These are phyloP conservation scores for Eulithis testata DNA, from an alignment of 2,888 invertebrate species.

Conservation along the genomic window DNA sequence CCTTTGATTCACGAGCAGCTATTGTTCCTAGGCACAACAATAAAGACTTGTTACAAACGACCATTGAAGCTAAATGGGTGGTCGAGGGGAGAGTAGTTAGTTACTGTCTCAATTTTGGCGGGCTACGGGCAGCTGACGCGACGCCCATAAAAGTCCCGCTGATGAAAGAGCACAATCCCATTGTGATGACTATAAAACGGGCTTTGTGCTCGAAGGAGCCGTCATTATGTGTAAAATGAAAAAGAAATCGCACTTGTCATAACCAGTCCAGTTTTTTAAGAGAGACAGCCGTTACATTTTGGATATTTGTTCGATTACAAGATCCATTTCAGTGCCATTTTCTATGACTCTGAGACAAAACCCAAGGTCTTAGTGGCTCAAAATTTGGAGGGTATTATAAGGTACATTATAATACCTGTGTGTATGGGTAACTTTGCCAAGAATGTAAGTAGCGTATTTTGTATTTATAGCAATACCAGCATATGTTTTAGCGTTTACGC, in stretches of 20 bases:
- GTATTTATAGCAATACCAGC: no score
- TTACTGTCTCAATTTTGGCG: constrained; percentile 77
- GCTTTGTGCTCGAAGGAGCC: constrained; percentile 74
- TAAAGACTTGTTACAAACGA: constrained; percentile 49
- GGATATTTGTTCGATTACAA: constrained; percentile 48
- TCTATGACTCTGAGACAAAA: no score
- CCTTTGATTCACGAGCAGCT: constrained; percentile 22
- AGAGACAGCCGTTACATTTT: constrained; percentile 50
- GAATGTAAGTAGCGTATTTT: no score
- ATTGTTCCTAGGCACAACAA: constrained; percentile 28
- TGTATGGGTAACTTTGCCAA: no score
- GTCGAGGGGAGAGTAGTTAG: constrained; percentile 54
- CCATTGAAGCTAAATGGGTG: constrained; percentile 53
- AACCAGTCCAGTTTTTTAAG: constrained; percentile 64
- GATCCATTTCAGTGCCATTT: no score
- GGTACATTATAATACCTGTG: no score
- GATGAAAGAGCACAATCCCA: constrained; percentile 82
- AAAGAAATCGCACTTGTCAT: constrained; percentile 78
- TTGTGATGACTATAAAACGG: constrained; percentile 79
- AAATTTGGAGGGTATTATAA: no score
- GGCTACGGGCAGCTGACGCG: constrained; percentile 72
- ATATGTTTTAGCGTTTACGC: no score
- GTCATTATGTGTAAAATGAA: constrained; percentile 80
- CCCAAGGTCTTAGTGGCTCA: no score
- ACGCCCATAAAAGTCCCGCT: constrained; percentile 74